Percentiles rank a stretch among this genome's conserved stretches.
phyloP scores from a whole-genome alignment of 2,888 invertebrate species.

The Deroplatys truncata region DNA sequence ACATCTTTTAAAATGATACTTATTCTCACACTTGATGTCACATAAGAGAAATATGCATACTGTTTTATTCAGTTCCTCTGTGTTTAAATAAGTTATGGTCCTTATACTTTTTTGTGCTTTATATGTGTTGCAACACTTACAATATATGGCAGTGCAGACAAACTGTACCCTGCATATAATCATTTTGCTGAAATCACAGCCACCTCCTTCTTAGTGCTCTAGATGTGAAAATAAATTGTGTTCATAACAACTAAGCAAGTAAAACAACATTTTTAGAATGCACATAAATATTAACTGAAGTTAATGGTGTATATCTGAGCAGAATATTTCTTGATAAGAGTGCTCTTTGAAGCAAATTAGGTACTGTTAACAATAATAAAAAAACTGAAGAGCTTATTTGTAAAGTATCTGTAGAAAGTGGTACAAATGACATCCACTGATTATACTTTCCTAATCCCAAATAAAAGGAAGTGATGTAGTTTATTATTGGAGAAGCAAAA shows the following conservation, averaged over 20 bases:
- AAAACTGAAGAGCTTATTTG: not conserved
- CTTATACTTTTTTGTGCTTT: not conserved
- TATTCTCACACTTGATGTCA: not conserved
- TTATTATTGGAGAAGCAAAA: too few species aligned
- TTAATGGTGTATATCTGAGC: too few species aligned
- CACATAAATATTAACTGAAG: too few species aligned
- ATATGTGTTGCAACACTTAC: not conserved
- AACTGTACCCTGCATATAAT: not conserved
- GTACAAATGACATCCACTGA: too few species aligned
- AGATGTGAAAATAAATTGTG: not conserved
- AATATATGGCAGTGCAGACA: not conserved
- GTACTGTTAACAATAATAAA: too few species aligned
- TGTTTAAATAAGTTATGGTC: not conserved
- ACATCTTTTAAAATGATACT: not conserved
- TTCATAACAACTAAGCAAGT: not conserved
- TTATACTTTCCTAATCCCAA: too few species aligned
- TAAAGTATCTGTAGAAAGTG: too few species aligned
- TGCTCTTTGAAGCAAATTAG: not conserved
- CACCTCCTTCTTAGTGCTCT: not conserved
- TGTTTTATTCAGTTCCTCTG: not conserved
- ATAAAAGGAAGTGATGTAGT: too few species aligned
- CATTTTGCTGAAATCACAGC: not conserved
- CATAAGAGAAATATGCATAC: not conserved
- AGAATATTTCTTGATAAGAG: not conserved
- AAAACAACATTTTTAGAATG: too few species aligned